Conservation (phyloP, 2,113 vertebrate genomes). For the Hucho hucho region DNA sequence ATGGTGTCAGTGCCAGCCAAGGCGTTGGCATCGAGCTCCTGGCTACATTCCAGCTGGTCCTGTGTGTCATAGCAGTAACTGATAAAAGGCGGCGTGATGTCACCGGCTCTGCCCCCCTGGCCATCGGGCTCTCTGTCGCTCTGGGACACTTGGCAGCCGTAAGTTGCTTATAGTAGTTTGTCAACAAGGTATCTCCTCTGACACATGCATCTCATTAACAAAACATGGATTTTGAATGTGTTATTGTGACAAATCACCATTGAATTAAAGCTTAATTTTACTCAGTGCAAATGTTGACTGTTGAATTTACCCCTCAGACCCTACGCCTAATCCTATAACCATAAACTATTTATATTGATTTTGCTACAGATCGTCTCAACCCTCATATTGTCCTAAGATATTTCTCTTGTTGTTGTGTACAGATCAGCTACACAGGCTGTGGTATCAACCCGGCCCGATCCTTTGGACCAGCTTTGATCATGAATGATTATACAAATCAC, state of each 20-base stretch:
- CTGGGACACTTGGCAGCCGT: constrained; percentile 82
- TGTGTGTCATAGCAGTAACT: constrained; percentile 79
- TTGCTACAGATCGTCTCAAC: not conserved
- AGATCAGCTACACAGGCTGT: constrained; percentile 86
- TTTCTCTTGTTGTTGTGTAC: constrained; percentile 25
- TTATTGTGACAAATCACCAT: too few species aligned
- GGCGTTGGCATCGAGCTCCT: constrained; percentile 80
- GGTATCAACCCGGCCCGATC: constrained; percentile 84
- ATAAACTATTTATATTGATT: not conserved
- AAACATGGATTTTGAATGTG: too few species aligned
- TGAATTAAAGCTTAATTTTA: too few species aligned
- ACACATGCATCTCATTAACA: not conserved
- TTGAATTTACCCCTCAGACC: too few species aligned
- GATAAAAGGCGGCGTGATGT: constrained; percentile 76
- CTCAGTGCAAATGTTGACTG: too few species aligned
- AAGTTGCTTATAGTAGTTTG: constrained; percentile 42
- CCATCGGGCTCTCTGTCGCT: constrained; percentile 77
- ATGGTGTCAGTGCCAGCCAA: constrained; percentile 70
- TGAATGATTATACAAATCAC: constrained; percentile 79
- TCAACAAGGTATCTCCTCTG: not conserved
- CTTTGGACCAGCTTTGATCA: constrained; percentile 79
- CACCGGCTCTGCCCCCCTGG: constrained; percentile 70
- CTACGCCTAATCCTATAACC: too few species aligned
- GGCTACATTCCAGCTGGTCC: constrained; percentile 80
- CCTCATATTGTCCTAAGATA: not conserved